These are phyloP conservation scores for Lamprologus callipterus DNA, from an alignment of 2,113 vertebrate genomes.

Conservation along the genomic window DNA sequence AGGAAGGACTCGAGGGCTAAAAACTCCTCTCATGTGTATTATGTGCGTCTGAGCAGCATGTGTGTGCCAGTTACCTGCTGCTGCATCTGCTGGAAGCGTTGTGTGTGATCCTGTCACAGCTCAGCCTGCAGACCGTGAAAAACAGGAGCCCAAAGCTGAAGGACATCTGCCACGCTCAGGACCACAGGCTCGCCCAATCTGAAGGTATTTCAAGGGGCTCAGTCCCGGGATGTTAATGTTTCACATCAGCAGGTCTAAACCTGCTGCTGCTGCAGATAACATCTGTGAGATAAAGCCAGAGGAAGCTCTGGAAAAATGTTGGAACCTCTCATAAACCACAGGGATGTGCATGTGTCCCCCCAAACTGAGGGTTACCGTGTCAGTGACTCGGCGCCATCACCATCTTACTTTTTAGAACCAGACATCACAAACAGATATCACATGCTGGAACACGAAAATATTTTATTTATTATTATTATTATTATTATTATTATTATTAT, in stretches of 20 bases:
- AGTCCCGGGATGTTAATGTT: not conserved
- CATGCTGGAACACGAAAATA: not conserved
- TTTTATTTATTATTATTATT: not conserved
- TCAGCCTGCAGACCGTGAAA: not conserved
- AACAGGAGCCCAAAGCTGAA: not conserved
- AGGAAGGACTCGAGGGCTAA: not conserved
- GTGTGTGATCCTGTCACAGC: not conserved
- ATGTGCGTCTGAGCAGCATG: not conserved
- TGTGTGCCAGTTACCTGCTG: not conserved
- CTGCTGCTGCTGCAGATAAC: not conserved
- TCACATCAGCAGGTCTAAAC: not conserved
- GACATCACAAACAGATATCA: not conserved
- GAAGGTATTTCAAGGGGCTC: not conserved
- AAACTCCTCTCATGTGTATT: not conserved
- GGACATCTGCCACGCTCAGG: not conserved
- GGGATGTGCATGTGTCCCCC: not conserved
- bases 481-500: fast-evolving
- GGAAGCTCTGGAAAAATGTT: not conserved
- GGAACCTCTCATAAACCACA: not conserved
- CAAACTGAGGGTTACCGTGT: not conserved
- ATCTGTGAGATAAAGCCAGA: not conserved
- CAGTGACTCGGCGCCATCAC: not conserved
- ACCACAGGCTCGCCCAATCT: not conserved
- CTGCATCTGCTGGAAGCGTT: not conserved
- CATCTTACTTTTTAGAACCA: not conserved